Base-by-base conservation (phyloP, 2,797 vertebrate species). In the Ptychadena robeensis region DNA sequence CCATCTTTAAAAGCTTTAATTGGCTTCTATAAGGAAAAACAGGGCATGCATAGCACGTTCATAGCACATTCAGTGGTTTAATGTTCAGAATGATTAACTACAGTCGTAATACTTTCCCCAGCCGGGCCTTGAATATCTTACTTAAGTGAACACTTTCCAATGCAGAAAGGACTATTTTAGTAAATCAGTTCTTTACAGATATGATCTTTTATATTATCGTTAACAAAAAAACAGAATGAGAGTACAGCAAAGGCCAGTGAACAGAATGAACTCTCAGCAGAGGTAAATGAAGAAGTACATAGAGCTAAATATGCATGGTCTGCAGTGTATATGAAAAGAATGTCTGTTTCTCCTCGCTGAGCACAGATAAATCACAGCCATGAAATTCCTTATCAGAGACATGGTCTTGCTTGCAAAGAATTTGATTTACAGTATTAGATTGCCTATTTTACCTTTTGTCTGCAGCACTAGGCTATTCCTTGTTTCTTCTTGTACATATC, bases 331-430 rank as follows among this genome's bases (percentile, higher is more conserved):
- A 64, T 32, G 25, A 83, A 66, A 78, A 44, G 59, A 66, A 59
- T 64, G 40, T 25, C 27, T 53, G 57, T 31, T 73, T 73, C 68
- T 44, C 69, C 37, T 73, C 66, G 28, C 67, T 14, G 73, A 82
- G 81, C 59, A 66, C 57, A 66, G 53, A 78, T 82, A 75, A 82
- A 76, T 77, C 73, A 82, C 25, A 65, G 53, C 81, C 25, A 65
- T 83, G 76, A 78, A 78, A 72, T 72, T 65, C 35, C 25, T 66
- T 66, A 72, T 59, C 48, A 64, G 67, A 78, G 81, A 48, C 76
- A 83, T 72, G 68, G 81, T 70, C 37, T 83, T 83, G 81, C 40
- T 70, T 82, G 67, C 35, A 83, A 83, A 78, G 37, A 38, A 71
- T 77, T 76, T 64, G 73, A 82, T 82, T 76, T 77, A 77, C 73